Conservation (phyloP, 2,113 vertebrate genomes). For the Mormyrus lacerda region DNA sequence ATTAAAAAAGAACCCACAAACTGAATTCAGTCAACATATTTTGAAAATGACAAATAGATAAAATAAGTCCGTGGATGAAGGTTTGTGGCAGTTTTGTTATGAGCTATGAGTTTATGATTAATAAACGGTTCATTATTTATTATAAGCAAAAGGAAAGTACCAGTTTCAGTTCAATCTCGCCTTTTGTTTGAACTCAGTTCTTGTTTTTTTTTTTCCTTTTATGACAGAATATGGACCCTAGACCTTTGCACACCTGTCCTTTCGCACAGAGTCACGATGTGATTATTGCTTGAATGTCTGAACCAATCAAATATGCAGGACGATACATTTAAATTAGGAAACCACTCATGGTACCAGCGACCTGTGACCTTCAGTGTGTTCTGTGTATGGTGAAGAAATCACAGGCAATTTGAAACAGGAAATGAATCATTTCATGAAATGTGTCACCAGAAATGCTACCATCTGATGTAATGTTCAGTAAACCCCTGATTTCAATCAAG, state of each 20-base stretch:
- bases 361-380: background rate
- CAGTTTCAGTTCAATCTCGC: background rate
- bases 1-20: background rate
- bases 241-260: slow-evolving; percentile 39
- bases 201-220: slow-evolving; percentile 13
- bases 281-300: background rate
- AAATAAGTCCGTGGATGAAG: background rate
- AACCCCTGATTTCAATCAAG: background rate
- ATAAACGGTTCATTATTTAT: background rate
- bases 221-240: slow-evolving; percentile 34
- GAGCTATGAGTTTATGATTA: background rate
- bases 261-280: slow-evolving; percentile 15
- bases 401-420: background rate
- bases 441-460: background rate
- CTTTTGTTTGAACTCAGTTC: background rate
- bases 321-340: slow-evolving; percentile 8
- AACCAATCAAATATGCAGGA: background rate
- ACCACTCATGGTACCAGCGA: background rate
- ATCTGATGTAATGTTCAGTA: background rate
- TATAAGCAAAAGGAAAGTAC: background rate
- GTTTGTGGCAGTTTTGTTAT: background rate
- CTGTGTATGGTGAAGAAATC: background rate
- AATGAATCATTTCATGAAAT: background rate
- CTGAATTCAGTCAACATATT: background rate
- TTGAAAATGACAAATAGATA: background rate